Evolutionary conservation across 2,888 invertebrate species (phyloP), one percentile per base, ranked within the genome.

Genomic region (Syritta pipiens): DNA sequence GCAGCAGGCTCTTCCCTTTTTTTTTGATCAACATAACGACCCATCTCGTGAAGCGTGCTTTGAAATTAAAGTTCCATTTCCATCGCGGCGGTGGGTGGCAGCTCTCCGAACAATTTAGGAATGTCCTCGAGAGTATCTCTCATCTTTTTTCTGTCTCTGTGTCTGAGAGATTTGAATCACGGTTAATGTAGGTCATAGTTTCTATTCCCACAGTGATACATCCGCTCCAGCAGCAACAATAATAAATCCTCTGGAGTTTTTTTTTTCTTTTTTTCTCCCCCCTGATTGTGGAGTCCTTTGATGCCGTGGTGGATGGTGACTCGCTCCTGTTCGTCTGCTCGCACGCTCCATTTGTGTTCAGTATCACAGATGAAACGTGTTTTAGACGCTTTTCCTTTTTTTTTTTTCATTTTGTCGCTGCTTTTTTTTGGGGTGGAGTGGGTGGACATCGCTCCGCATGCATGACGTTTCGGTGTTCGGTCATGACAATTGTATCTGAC

Each of bases 401-500:
- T 57, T 62, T 42, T 7, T 19, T 26, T 28, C 9, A n/a, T n/a
- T n/a, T n/a, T 30, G 35, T 5, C 5, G 24, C 9, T 4, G 28
- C n/a, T n/a, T n/a, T n/a, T n/a, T n/a, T n/a, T n/a, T n/a, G 17
- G 3, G 19, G 4, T 4, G 14, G 12, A 44, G 30, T 37, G n/a
- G n/a, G n/a, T 65, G 60, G 26, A 44, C 19, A 42, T 62, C 44
- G 46, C n/a, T n/a, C n/a, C n/a, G 46, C 72, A 24, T 62, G 60
- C 60, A 60, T 60, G 48, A 77, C 59, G 62, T 65, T 53, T 20
- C 48, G 55, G 17, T 62, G 30, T 53, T 46, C 40, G 37, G 28
- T 62, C 67, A 62, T 68, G 79, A 68, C 79, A 79, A 55, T 74
- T 79, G 67, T 62, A 67, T 67, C 60, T 74, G 79, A 79, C 79